Conservation (phyloP, 37 sponge, comb jelly and placozoan genomes). For the Geodia barretti region DNA sequence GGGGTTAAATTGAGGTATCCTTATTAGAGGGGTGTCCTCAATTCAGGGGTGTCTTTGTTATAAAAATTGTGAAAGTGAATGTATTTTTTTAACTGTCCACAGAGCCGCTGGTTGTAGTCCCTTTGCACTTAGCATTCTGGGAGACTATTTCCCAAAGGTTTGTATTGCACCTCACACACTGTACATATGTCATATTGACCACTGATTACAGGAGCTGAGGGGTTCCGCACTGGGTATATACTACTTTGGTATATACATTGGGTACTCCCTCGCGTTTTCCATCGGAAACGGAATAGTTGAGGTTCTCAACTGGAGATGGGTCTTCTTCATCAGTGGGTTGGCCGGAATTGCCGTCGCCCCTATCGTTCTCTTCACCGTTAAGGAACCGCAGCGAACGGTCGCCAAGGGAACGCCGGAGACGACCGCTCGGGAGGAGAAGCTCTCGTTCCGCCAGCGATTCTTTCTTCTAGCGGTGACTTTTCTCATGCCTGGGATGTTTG, state of each 20-base stretch:
- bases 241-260: constrained; percentile 84
- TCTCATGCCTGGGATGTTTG: constrained; percentile 62
- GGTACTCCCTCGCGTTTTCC: constrained; percentile 82
- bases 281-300: constrained; percentile 62
- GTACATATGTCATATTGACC: not conserved
- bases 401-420: not conserved
- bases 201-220: constrained; percentile 49
- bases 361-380: constrained; percentile 61
- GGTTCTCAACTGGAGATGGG: constrained; percentile 80
- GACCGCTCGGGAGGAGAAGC: not conserved
- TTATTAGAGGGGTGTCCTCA: too few relatives aligned
- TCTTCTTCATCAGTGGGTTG: constrained; percentile 77
- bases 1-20: too few relatives aligned
- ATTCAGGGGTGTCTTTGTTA: too few relatives aligned
- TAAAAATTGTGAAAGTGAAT: too few relatives aligned
- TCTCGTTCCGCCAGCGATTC: not conserved
- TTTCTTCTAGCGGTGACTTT: constrained; percentile 31
- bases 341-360: constrained; percentile 54
- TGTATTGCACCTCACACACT: not conserved
- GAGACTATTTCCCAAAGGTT: constrained; percentile 81
- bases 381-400: constrained; percentile 49
- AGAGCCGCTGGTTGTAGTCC: constrained; percentile 91
- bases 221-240: constrained; percentile 77
- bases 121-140: constrained; percentile 74
- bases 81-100: not conserved